Conservation (phyloP, 2,888 invertebrate genomes). For the Mallateleia sp. region DNA sequence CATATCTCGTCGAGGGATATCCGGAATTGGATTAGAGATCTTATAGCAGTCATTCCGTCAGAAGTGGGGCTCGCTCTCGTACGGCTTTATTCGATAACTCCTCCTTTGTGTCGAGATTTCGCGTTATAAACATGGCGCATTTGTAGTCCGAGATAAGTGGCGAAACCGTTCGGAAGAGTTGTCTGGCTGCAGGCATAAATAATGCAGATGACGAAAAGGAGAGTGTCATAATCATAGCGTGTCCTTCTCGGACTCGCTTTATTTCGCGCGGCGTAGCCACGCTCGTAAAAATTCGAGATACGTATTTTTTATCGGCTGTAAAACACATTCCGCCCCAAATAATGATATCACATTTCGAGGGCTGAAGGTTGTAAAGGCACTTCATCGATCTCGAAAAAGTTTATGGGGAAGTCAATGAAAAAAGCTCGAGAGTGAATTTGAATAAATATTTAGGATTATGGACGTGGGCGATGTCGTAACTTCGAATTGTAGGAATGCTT, state of each 20-base stretch:
- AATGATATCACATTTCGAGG: slow-evolving; percentile 45
- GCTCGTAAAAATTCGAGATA: slow-evolving; percentile 50
- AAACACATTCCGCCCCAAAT: slow-evolving; percentile 52
- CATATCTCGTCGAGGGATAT: slow-evolving; percentile 47
- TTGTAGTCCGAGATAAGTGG: slow-evolving; percentile 26
- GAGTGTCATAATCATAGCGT: slow-evolving; percentile 41
- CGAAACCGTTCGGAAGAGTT: slow-evolving; percentile 33
- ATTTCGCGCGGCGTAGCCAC: not conserved
- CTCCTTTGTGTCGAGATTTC: slow-evolving; percentile 24
- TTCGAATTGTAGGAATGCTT: not conserved
- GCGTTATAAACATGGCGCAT: slow-evolving; percentile 39
- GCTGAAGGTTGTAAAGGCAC: slow-evolving; percentile 19
- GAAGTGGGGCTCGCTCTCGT: slow-evolving; percentile 21
- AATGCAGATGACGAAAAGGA: slow-evolving; percentile 44
- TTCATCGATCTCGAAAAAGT: slow-evolving; percentile 47
- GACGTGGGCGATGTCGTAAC: slow-evolving; percentile 10
- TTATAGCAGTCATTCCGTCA: slow-evolving; percentile 44
- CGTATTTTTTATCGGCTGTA: slow-evolving; percentile 62
- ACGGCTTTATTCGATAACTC: slow-evolving; percentile 45
- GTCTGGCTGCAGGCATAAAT: slow-evolving; percentile 34
- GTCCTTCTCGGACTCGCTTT: slow-evolving; percentile 26
- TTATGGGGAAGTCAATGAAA: slow-evolving; percentile 54
- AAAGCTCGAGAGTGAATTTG: slow-evolving; percentile 29
- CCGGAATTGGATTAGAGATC: slow-evolving; percentile 51
- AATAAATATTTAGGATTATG: slow-evolving; percentile 53